These are phyloP conservation scores for Argynnis bischoffii DNA, from an alignment of 2,888 invertebrate genomes.

Conservation along the genomic window DNA sequence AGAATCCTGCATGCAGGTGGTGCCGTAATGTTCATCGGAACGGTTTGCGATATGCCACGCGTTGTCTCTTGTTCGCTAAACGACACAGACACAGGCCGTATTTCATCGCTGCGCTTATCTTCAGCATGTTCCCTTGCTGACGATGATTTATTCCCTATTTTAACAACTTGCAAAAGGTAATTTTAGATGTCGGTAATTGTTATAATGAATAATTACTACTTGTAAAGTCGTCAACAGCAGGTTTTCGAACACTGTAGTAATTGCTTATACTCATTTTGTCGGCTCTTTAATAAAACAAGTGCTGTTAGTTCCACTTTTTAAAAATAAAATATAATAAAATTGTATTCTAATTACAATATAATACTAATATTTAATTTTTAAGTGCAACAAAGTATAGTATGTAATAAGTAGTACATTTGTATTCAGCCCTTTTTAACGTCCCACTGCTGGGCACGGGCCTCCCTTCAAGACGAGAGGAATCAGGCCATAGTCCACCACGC, in stretches of 20 bases:
- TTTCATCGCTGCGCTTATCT: conserved; percentile 70
- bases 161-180: conserved; percentile 56
- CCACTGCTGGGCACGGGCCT: too few relatives aligned
- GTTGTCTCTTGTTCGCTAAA: conserved; percentile 60
- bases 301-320: too few relatives aligned
- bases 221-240: conserved; percentile 17
- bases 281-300: not conserved
- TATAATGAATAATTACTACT: conserved; percentile 35
- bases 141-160: conserved; percentile 72
- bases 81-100: conserved; percentile 54
- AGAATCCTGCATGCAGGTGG: conserved; percentile 36
- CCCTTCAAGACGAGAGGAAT: too few relatives aligned
- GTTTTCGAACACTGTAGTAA: conserved; percentile 19
- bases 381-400: too few relatives aligned
- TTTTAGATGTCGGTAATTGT: conserved; percentile 32
- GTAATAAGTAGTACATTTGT: too few relatives aligned
- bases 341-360: too few relatives aligned
- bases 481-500: too few relatives aligned
- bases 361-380: too few relatives aligned
- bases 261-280: conserved; percentile 21
- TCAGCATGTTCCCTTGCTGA: conserved; percentile 59
- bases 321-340: too few relatives aligned
- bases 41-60: conserved; percentile 51
- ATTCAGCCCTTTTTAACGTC: too few relatives aligned
- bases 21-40: conserved; percentile 48